Evolutionary conservation across 2,888 invertebrate species (phyloP), one percentile per base, ranked within the genome.

Genomic region (Spodoptera littoralis): DNA sequence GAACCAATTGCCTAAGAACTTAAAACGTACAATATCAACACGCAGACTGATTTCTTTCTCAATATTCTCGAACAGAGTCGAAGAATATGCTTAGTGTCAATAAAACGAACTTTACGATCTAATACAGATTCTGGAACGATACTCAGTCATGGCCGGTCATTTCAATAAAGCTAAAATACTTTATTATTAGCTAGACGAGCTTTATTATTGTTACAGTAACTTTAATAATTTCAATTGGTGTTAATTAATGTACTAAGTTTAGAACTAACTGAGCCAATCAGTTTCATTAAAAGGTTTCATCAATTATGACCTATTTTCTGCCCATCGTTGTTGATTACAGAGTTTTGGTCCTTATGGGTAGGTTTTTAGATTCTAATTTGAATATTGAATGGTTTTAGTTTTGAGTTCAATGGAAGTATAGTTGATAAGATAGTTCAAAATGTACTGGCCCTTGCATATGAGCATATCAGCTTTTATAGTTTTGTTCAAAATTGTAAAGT

Each of bases 121-220:
- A 24, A 48, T 48, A 24, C 44, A 41, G 36, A 24, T 62, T 77
- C 64, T 69, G 46, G 65, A 73, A 61, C 58, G 69, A 18, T 18
- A 49, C 22, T 42, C 42, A 64, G 74, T 78, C 82, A 78, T 45
- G 72, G 73, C 18, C 72, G 77, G 76, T 77, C 80, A 73, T 75
- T 73, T 74, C 61, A 81, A 81, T 81, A 65, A 77, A 70, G 49
- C 47, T 59, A 12, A 30, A 50, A 42, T 49, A 49, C 13, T 56
- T 56, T 73, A 69, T 63, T 70, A 73, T 56, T 76, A 77, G 50
- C 55, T 72, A 42, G 58, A 47, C 59, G 57, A 61, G n/a, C 48
- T 49, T 47, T 36, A 36, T 36, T 36, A 4, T 41, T 54, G 48
- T 56, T 51, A 30, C 24, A 45, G 49, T 42, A 47, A 47, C 52